Evolutionary conservation across 1,140 invertebrate species (phyloP).

Genomic region (Elysia chlorotica): DNA sequence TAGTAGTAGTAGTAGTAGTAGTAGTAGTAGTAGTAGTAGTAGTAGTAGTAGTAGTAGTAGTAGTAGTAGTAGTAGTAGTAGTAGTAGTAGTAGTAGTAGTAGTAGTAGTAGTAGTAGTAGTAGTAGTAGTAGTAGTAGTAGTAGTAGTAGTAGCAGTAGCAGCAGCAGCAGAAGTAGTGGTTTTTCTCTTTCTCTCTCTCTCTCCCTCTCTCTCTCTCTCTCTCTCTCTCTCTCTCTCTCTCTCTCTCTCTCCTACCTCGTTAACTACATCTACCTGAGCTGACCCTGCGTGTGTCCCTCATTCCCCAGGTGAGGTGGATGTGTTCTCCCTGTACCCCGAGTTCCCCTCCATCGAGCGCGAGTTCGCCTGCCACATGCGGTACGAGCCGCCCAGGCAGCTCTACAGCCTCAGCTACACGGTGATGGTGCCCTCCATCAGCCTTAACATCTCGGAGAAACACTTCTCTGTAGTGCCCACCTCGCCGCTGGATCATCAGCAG

Average conservation of each 20-base stretch:
- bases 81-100: no score
- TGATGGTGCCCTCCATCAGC: constrained; percentile 36
- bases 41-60: no score
- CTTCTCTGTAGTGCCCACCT: constrained; percentile 26
- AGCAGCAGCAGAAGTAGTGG: not conserved
- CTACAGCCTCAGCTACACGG: constrained; percentile 46
- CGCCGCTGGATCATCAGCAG: constrained; percentile 27
- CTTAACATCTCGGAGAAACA: constrained; percentile 31
- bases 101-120: no score
- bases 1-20: no score
- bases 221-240: no score
- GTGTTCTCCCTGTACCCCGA: constrained; percentile 44
- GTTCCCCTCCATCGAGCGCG: constrained; percentile 34
- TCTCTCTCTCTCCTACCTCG: no score
- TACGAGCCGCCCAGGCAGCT: constrained; percentile 38
- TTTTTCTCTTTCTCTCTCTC: not conserved
- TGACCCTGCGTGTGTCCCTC: no score
- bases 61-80: no score
- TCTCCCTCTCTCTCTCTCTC: not conserved
- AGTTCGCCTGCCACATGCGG: constrained; percentile 46
- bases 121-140: no score
- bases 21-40: no score
- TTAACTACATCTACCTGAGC: no score
- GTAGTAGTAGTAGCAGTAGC: no score
- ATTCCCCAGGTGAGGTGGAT: constrained; percentile 47